Evolutionary conservation across 1,140 invertebrate species (phyloP), one percentile per base, ranked within the genome.

Genomic region (Bombus confusus): DNA sequence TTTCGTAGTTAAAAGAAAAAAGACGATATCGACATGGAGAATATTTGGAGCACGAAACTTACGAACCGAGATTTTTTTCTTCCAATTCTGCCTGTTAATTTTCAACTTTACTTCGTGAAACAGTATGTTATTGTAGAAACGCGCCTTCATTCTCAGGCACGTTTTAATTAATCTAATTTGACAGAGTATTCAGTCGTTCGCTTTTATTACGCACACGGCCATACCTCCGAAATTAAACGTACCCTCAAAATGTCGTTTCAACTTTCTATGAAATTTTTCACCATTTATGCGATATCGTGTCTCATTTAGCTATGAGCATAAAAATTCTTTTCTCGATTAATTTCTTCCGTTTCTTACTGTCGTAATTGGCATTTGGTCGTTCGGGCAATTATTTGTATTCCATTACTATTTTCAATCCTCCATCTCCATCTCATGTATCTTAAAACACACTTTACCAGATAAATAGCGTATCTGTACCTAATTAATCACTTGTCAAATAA

Each of bases 91-190:
- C 22, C 68, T 9, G 28, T 28, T 77, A 13, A n/a, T 15, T 28
- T 13, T 52, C 47, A 52, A 52, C 1, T 22, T 52, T 22, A 52
- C 47, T 22, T n/a, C 1, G 8, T 10, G 28, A 62, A 62, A 64
- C 62, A n/a, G 0, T 41, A 37, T 9, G 43, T 31, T 52, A 52
- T 52, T 22, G 47, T 52, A 52, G 18, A 52, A 18, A 31, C 47
- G 47, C 43, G n/a, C 41, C 37, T 18, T 37, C 37, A 3, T 57
- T 34, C 25, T 25, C 34, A 76, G 34, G n/a, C 74, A 31, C 52
- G 34, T 76, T 76, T 62, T 62, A 76, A 76, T 76, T 76, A 76
- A 76, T 76, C 57, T 62, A 78, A 78, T 78, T 78, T 66, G 62
- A 43, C 62, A 78, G 62, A 41, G 39, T 39, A 13, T 47, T 78